A percentile compares a stretch with the other conserved stretches of the same genome.
Evolutionary conservation across 1,140 invertebrate species (phyloP).

Genomic region (Bombus superbus): DNA sequence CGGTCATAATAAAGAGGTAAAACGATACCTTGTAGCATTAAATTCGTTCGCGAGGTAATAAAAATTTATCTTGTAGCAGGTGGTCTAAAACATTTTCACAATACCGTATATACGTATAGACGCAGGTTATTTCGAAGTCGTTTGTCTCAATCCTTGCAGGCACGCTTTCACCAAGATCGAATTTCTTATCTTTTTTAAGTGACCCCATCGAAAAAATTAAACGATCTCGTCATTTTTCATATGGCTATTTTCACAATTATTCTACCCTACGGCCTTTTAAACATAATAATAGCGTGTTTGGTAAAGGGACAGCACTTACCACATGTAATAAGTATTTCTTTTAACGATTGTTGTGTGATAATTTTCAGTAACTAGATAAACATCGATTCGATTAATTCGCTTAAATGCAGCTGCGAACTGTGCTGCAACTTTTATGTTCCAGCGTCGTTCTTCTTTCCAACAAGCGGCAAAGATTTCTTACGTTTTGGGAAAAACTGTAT

Average conservation of each 20-base stretch:
- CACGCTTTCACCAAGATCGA: slow-evolving; percentile 47
- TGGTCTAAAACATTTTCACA: slow-evolving; percentile 47
- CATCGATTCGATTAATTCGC: too few species aligned
- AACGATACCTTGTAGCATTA: background rate
- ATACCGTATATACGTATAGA: slow-evolving; percentile 26
- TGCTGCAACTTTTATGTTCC: too few species aligned
- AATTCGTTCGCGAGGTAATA: slow-evolving; percentile 23
- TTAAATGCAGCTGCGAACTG: too few species aligned
- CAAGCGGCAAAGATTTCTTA: too few species aligned
- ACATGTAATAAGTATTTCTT: background rate
- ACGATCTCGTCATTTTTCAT: background rate
- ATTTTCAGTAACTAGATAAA: background rate
- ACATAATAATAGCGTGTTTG: background rate
- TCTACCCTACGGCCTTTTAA: background rate
- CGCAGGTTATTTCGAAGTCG: slow-evolving; percentile 18
- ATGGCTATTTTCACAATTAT: background rate
- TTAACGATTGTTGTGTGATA: background rate
- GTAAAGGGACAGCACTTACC: too few species aligned
- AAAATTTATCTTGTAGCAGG: slow-evolving; percentile 50
- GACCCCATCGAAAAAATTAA: slow-evolving; percentile 16
- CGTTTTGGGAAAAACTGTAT: too few species aligned
- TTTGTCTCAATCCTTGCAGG: slow-evolving; percentile 48
- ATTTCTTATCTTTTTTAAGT: slow-evolving; percentile 29
- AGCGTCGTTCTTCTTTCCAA: too few species aligned
- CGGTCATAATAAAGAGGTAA: background rate